Evolutionary conservation across 2,113 vertebrate genomes (phyloP), one percentile per base, ranked within the genome.

Genomic region (Ophiodon elongatus): DNA sequence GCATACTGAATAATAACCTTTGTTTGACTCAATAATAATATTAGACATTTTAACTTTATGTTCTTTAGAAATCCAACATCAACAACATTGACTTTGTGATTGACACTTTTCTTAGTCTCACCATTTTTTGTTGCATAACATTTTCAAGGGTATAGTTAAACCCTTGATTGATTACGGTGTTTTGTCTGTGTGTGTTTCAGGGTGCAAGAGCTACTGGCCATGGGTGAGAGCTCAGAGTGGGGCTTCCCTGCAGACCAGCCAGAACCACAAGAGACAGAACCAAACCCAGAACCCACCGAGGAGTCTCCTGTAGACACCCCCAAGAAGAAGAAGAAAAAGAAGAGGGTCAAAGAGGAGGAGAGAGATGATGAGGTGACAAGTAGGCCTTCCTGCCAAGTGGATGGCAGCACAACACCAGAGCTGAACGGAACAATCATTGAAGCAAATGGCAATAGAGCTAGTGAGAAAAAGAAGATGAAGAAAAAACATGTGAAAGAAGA

Each of bases 271-370:
- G 93, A 92, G 65, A 76, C 69, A 82, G 94, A 73, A 94, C 29
- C 64, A 1, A 60, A 73, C 5, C 19, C 66, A 88, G 93, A 87
- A 47, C 41, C 74, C 35, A 54, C 43, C 1, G 82, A 82, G 19
- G 73, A 83, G 3, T 2, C 56, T 19, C 31, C 75, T 50, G 90
- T 35, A 11, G 74, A 85, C 45, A 88, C 93, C 0, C 93, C 91
- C 11, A 96, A 96, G 80, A 94, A 94, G 31, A 96, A 90, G 25
- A 92, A 92, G 74, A 89, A 94, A 75, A 95, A 93, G 71, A 94
- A 92, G 76, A 94, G 91, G n/a, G 85, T 86, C 13, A 91, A 89
- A 75, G 23, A 87, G 81, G 88, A 93, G 69, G 50, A 59, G 10
- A 19, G 0, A 0, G 83, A 80, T 15, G 83, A 80, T 15, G 74